Conservation (phyloP, 2,797 vertebrate genomes). For the Agapornis canus region DNA sequence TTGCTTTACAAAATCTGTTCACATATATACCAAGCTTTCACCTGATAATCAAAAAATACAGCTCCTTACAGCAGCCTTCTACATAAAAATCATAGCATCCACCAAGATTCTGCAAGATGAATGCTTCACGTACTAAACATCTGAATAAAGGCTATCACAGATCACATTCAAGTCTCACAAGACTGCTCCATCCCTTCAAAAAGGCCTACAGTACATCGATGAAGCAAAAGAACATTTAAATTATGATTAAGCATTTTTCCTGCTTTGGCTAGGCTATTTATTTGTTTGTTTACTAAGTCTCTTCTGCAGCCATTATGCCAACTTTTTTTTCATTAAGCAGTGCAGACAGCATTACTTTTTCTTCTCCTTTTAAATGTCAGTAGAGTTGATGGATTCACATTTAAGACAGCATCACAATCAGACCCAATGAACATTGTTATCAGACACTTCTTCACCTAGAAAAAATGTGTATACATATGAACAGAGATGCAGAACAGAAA, state of each 20-base stretch:
- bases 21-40: constrained; percentile 47
- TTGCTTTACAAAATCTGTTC: constrained; percentile 60
- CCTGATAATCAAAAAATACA: constrained; percentile 53
- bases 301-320: background rate
- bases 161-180: constrained; percentile 52
- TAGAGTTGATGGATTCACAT: background rate
- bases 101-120: constrained; percentile 64
- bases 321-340: background rate
- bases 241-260: background rate
- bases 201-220: background rate
- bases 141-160: constrained; percentile 50
- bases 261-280: background rate
- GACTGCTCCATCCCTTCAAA: background rate
- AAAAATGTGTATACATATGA: background rate
- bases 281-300: background rate
- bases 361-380: background rate
- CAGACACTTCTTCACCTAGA: background rate
- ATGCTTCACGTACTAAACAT: constrained; percentile 57
- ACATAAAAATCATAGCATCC: constrained; percentile 50
- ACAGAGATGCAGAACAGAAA: background rate
- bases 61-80: constrained; percentile 44
- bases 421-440: background rate
- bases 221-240: constrained; percentile 21
- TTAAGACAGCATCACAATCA: background rate
- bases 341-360: background rate